Percentiles rank a stretch among this genome's conserved stretches.
Evolutionary conservation across 1,140 invertebrate genomes (phyloP).

Genomic region (Sitophilus oryzae): DNA sequence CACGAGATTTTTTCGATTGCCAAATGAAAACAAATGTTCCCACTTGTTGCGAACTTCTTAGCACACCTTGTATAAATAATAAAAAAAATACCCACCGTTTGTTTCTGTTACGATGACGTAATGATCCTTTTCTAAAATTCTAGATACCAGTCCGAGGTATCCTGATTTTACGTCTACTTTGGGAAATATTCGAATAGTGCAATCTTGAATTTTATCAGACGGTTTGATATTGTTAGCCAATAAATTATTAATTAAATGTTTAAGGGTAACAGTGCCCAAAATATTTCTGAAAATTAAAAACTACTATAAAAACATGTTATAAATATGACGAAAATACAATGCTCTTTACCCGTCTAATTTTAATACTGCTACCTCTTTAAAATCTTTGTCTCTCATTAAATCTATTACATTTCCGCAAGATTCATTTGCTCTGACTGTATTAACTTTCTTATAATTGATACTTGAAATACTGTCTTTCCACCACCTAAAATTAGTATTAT

Average conservation of each 20-base stretch:
- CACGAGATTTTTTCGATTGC: not conserved
- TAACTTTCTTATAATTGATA: constrained; percentile 53
- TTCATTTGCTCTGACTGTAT: constrained; percentile 53
- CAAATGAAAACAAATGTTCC: not conserved
- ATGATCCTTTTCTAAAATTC: constrained; percentile 72
- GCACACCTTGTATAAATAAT: not conserved
- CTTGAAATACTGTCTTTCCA: constrained; percentile 59
- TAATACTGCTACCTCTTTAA: constrained; percentile 66
- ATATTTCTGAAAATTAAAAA: constrained; percentile 49
- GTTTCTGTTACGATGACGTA: constrained; percentile 62
- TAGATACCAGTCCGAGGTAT: constrained; percentile 65
- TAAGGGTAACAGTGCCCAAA: constrained; percentile 66
- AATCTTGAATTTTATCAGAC: constrained; percentile 58
- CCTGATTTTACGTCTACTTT: constrained; percentile 58
- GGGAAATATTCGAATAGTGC: constrained; percentile 67
- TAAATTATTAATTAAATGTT: constrained; percentile 65
- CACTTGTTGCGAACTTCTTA: not conserved
- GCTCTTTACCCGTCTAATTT: constrained; percentile 52
- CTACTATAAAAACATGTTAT: constrained; percentile 1
- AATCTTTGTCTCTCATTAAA: constrained; percentile 59
- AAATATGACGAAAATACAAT: not conserved
- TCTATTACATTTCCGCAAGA: constrained; percentile 65
- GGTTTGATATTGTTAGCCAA: constrained; percentile 59
- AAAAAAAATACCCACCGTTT: constrained; percentile 18
- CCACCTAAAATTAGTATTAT: constrained; percentile 56